Conservation (phyloP, 1,140 invertebrate species). For the Coelopa frigida region DNA sequence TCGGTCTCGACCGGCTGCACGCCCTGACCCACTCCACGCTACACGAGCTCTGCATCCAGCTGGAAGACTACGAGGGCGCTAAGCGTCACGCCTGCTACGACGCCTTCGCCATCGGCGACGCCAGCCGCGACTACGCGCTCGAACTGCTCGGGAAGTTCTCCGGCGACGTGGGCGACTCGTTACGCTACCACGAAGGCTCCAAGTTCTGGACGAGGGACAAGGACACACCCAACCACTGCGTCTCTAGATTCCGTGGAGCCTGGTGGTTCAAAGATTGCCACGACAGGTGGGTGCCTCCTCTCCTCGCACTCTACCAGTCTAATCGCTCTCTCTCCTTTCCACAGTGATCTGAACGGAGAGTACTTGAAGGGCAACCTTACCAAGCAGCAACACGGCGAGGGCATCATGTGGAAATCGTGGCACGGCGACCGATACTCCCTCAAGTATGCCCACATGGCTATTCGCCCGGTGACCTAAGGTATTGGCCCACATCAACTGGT, state of each 20-base stretch:
- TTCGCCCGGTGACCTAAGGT: too few species aligned
- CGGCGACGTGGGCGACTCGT: constrained; percentile 25
- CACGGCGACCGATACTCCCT: neutral
- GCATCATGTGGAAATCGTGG: neutral
- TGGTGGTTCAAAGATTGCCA: constrained; percentile 20
- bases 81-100: constrained; percentile 24
- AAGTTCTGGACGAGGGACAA: constrained; percentile 28
- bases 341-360: neutral
- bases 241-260: constrained; percentile 19
- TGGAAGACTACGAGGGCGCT: constrained; percentile 25
- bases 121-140: constrained; percentile 24
- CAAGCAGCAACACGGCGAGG: neutral
- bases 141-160: constrained; percentile 24
- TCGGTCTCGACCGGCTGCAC: constrained; percentile 26
- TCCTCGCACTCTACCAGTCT: neutral
- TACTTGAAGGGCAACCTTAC: neutral
- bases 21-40: constrained; percentile 36
- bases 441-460: neutral
- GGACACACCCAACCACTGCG: constrained; percentile 23
- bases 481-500: too few species aligned
- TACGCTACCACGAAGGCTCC: constrained; percentile 22
- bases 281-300: too few species aligned
- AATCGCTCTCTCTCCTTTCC: neutral
- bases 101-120: constrained; percentile 26
- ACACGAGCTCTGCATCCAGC: constrained; percentile 44